A percentile compares a stretch with the other conserved stretches of the same genome.
phyloP scores from a whole-genome alignment of 2,888 invertebrate species.

The Drosophila paramelanica region DNA sequence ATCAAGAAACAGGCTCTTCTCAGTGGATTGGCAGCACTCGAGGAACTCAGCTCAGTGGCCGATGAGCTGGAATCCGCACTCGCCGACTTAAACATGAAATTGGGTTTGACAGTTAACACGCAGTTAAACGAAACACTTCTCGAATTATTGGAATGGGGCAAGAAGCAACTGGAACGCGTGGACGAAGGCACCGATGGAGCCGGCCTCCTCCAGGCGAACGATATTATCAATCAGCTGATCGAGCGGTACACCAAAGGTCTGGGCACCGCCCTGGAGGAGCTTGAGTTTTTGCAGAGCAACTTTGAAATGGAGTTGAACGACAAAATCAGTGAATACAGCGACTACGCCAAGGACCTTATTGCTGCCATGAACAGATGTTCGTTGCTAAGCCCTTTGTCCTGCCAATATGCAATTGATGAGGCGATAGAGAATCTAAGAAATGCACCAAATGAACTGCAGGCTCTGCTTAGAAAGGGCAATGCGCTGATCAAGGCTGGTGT shows the following conservation, averaged over 20 bases:
- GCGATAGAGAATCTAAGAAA: constrained; percentile 8
- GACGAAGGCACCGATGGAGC: not conserved
- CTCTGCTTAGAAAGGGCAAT: not conserved
- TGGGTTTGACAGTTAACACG: not conserved
- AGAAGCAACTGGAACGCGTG: constrained; percentile 14
- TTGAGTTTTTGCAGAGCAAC: constrained; percentile 2
- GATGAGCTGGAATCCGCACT: not conserved
- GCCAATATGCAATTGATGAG: constrained; percentile 16
- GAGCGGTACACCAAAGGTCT: not conserved
- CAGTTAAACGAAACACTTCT: not conserved
- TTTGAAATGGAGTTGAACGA: constrained; percentile 12
- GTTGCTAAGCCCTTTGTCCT: not conserved
- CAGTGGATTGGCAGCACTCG: constrained; percentile 4
- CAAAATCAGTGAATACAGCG: constrained; percentile 24
- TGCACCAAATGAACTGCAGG: constrained; percentile 1
- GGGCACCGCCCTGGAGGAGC: not conserved
- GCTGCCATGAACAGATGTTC: constrained; percentile 1
- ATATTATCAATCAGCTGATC: not conserved
- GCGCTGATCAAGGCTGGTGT: constrained; percentile 5
- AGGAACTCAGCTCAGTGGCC: not conserved
- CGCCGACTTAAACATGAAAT: not conserved
- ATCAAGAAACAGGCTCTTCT: not conserved
- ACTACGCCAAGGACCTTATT: not conserved
- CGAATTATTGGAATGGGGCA: constrained; percentile 2
- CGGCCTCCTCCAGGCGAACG: not conserved